These are phyloP conservation scores for Drosophila bocki DNA, from an alignment of 1,140 invertebrate genomes.

Conservation along the genomic window DNA sequence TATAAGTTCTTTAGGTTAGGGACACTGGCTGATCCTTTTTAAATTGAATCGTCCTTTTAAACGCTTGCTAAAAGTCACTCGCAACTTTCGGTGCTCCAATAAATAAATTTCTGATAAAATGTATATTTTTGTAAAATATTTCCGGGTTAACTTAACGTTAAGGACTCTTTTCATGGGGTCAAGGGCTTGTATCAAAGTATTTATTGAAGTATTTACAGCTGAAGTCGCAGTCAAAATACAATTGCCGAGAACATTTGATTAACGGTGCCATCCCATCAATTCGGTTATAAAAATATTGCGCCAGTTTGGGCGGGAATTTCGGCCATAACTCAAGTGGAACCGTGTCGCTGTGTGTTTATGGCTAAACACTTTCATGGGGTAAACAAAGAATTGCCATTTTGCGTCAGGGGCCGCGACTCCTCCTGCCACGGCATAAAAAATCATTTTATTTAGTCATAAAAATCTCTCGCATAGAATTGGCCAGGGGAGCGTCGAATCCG, in stretches of 20 bases:
- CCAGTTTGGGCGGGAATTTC: constrained; percentile 19
- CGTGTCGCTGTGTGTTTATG: constrained; percentile 63
- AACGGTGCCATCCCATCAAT: constrained; percentile 33
- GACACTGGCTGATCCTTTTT: neutral
- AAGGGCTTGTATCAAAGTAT: neutral
- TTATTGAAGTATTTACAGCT: neutral
- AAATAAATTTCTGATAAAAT: constrained; percentile 13
- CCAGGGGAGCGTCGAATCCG: constrained; percentile 24
- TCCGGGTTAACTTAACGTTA: neutral
- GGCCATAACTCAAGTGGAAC: constrained; percentile 48
- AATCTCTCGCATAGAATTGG: constrained; percentile 67
- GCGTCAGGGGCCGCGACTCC: constrained; percentile 55
- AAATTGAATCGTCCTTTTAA: neutral
- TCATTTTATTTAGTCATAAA: constrained; percentile 79
- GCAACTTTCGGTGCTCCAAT: constrained; percentile 8
- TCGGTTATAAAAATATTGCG: constrained; percentile 52
- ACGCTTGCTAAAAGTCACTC: neutral
- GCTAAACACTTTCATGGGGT: constrained; percentile 60
- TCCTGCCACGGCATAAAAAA: constrained; percentile 42
- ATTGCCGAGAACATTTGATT: constrained; percentile 44
- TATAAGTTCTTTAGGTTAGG: constrained; percentile 26
- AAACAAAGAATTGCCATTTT: constrained; percentile 76
- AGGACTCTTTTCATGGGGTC: neutral
- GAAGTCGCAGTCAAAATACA: constrained; percentile 30
- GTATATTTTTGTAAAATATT: neutral